These are phyloP conservation scores for Bombyx huttoni DNA, from an alignment of 2,888 invertebrate genomes.

Conservation along the genomic window DNA sequence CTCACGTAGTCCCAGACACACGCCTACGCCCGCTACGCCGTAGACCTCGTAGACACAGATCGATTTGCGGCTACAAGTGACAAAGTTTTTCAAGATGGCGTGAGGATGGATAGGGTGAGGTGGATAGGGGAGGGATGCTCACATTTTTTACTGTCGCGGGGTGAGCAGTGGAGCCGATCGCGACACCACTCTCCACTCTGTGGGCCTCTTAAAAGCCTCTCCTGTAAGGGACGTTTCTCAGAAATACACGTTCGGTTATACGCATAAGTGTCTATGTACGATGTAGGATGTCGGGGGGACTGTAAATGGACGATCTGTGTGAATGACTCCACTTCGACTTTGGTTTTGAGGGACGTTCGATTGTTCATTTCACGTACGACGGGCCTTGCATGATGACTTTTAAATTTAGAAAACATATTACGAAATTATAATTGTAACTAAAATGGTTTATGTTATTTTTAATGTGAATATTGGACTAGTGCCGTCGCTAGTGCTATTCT, in stretches of 20 bases:
- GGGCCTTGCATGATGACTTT: neutral
- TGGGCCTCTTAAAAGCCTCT: constrained; percentile 65
- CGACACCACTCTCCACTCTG: constrained; percentile 67
- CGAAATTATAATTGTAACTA: no score
- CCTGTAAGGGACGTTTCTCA: constrained; percentile 45
- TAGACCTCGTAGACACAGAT: constrained; percentile 55
- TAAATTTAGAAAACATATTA: neutral
- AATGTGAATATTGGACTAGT: no score
- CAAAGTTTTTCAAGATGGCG: constrained; percentile 71
- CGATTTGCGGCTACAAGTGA: constrained; percentile 68
- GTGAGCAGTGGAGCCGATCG: constrained; percentile 70
- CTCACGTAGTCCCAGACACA: constrained; percentile 8
- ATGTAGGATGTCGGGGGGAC: constrained; percentile 23
- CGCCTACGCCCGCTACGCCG: constrained; percentile 33
- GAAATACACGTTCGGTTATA: constrained; percentile 44
- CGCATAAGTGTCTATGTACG: constrained; percentile 46
- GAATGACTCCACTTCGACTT: constrained; percentile 4
- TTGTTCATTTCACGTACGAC: neutral
- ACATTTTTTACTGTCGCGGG: constrained; percentile 72
- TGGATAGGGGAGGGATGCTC: constrained; percentile 56
- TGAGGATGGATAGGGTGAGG: constrained; percentile 23
- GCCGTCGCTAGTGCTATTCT: no score
- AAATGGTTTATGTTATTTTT: no score
- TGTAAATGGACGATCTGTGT: constrained; percentile 31
- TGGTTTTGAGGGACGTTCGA: constrained; percentile 7